Percentiles rank a stretch among this genome's conserved stretches.
Evolutionary conservation across 2,888 invertebrate genomes (phyloP).

Genomic region (Aelia acuminata): DNA sequence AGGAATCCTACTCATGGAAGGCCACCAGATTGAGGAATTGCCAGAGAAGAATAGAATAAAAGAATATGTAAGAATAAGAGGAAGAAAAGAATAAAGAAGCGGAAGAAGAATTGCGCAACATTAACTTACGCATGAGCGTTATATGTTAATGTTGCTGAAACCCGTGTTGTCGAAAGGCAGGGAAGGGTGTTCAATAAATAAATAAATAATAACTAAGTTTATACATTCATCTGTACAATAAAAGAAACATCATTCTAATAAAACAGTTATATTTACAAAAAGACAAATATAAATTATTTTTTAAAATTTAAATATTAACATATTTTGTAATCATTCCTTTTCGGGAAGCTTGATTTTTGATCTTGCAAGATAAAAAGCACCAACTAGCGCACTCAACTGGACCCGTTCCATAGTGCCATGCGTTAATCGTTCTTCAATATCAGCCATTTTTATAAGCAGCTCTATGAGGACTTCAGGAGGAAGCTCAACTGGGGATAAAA

Average conservation of each 20-base stretch:
- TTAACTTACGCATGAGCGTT: too few species aligned
- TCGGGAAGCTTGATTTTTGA: conserved; percentile 69
- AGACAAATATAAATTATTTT: conserved; percentile 41
- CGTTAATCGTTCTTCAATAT: conserved; percentile 88
- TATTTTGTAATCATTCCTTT: neutral
- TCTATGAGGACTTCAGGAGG: conserved; percentile 84
- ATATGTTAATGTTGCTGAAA: too few species aligned
- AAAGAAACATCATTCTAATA: neutral
- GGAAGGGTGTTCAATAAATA: too few species aligned
- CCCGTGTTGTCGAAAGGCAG: too few species aligned
- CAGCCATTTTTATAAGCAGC: conserved; percentile 88
- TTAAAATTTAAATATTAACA: neutral
- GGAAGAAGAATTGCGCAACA: too few species aligned
- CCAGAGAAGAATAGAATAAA: too few species aligned
- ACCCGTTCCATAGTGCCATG: conserved; percentile 91
- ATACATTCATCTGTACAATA: neutral
- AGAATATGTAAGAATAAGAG: too few species aligned
- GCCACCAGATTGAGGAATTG: too few species aligned
- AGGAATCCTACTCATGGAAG: too few species aligned
- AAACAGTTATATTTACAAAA: conserved; percentile 39
- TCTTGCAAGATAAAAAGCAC: conserved; percentile 87
- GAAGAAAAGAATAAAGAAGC: too few species aligned
- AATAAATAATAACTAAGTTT: too few species aligned
- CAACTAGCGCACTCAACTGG: conserved; percentile 89
- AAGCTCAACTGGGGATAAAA: conserved; percentile 82